Percentiles rank a stretch among this genome's conserved stretches.
Evolutionary conservation across 2,113 vertebrate genomes (phyloP).

Genomic region (Athene cunicularia): DNA sequence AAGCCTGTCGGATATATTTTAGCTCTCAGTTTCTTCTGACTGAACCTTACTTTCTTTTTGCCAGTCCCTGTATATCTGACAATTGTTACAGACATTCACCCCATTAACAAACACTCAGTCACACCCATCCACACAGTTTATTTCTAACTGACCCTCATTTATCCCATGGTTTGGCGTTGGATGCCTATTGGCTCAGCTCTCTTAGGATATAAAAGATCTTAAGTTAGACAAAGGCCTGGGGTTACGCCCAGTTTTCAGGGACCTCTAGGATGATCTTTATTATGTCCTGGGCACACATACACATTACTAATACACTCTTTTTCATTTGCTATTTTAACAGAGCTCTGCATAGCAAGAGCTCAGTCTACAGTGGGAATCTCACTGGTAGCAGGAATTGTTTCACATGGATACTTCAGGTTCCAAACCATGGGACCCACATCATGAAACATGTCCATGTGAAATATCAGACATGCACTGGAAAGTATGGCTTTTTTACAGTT

Average conservation of each 20-base stretch:
- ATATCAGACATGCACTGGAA: not conserved
- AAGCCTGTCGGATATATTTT: not conserved
- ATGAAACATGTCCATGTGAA: not conserved
- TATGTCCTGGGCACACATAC: not conserved
- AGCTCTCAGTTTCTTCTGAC: not conserved
- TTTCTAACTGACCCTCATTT: not conserved
- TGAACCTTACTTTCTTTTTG: not conserved
- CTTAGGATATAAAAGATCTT: not conserved
- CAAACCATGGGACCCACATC: not conserved
- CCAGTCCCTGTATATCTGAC: not conserved
- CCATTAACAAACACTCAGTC: not conserved
- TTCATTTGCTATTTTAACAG: not conserved
- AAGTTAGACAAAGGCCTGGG: not conserved
- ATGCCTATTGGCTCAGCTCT: not conserved
- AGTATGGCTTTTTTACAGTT: not conserved
- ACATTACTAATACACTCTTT: not conserved
- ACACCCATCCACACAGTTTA: not conserved
- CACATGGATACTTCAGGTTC: not conserved
- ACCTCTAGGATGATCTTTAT: not conserved
- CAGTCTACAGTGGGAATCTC: not conserved
- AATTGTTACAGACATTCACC: not conserved
- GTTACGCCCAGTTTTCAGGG: not conserved
- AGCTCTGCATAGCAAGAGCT: not conserved
- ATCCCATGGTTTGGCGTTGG: not conserved
- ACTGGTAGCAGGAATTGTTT: not conserved